Conservation (phyloP, 2,888 invertebrate genomes). For the Bellardia pandia region DNA sequence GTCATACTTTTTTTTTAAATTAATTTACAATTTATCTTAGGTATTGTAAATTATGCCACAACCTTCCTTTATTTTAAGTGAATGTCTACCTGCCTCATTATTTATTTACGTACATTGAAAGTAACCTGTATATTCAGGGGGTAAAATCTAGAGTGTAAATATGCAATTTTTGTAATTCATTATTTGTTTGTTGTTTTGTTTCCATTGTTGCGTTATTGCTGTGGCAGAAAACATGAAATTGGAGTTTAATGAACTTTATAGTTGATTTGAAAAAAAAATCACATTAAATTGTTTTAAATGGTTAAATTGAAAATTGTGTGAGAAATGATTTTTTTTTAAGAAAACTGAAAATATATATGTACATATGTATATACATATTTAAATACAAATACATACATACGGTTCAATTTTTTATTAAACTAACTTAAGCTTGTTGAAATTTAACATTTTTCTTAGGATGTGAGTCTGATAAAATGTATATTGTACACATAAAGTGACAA, state of each 20-base stretch:
- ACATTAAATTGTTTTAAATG: slow-evolving; percentile 10
- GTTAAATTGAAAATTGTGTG: not conserved
- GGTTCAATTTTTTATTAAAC: no score
- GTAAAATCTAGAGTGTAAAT: slow-evolving; percentile 42
- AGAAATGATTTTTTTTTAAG: not conserved
- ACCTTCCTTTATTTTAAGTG: slow-evolving; percentile 6
- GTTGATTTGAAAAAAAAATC: slow-evolving; percentile 11
- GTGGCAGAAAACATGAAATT: slow-evolving; percentile 46
- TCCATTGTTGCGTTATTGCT: not conserved
- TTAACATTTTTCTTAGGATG: no score
- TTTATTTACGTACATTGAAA: slow-evolving; percentile 18
- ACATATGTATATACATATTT: not conserved
- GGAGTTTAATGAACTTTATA: slow-evolving; percentile 66
- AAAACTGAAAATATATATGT: not conserved
- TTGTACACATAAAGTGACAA: no score
- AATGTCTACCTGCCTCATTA: slow-evolving; percentile 19
- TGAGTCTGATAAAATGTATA: no score
- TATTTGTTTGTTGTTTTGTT: slow-evolving; percentile 23
- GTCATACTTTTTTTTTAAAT: not conserved
- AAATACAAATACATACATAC: no score
- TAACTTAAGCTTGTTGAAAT: no score
- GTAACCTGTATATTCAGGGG: slow-evolving; percentile 55
- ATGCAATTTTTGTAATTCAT: slow-evolving; percentile 39
- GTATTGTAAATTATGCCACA: not conserved
- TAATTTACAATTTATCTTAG: not conserved